Evolutionary conservation across 2,113 vertebrate species (phyloP), one percentile per base, ranked within the genome.

Genomic region (Struthio camelus): DNA sequence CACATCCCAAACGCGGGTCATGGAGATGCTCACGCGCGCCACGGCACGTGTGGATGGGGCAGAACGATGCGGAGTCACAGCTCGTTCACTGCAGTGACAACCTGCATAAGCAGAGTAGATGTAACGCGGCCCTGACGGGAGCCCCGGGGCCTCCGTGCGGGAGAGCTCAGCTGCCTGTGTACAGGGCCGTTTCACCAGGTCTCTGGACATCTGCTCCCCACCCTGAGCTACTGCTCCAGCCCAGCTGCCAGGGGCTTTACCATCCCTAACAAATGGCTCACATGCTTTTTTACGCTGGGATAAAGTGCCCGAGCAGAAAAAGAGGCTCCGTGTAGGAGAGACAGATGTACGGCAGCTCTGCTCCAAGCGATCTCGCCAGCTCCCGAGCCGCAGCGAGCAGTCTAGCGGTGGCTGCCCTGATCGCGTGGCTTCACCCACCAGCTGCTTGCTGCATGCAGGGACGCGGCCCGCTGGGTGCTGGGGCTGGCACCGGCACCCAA

Each of bases 381-480:
- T 32, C 80, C 83, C 7, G 69, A 9, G 17, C 50, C 7, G 4
- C 46, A 13, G 67, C 17, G 34, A 32, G 6, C 32, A 3, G 25
- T 3, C 34, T 59, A 77, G 58, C 14, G 2, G 42, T 1, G 15
- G 53, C 76, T 81, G 59, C 79, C 54, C n/a, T 2, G 2, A 6
- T 1, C 44, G 16, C 61, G 12, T 17, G 0, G 11, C 12, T 75
- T 18, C 6, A 36, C 24, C 40, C 1, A 0, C 14, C 1, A 42
- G 36, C 75, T 25, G 56, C 79, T 58, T 0, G 1, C 54, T 27
- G 32, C 18, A 2, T 1, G 27, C 2, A 6, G 50, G 50, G 10
- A 59, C 25, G 59, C 32, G 14, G 6, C 9, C 18, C 3, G 1
- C 58, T 24, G 6, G 0, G 30, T 2, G 0, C 15, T 34, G 34